These are phyloP conservation scores for Oxyruncus cristatus DNA, from an alignment of 2,113 vertebrate genomes.

Conservation along the genomic window DNA sequence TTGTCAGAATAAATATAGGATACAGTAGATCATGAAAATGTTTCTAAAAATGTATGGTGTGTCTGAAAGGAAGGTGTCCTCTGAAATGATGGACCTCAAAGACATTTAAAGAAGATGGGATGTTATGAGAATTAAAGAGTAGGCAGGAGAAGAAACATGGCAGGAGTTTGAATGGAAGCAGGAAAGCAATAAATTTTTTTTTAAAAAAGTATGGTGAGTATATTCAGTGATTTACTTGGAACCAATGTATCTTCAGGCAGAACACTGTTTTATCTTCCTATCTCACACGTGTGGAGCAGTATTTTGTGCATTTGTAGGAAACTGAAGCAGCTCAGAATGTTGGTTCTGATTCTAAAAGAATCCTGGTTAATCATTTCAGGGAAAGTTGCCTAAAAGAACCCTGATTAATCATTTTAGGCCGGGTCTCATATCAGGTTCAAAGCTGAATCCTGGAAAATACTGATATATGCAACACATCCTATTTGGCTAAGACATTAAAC, in stretches of 20 bases:
- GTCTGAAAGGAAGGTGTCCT: neutral
- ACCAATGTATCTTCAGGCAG: neutral
- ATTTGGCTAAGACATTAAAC: neutral
- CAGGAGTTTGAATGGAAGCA: neutral
- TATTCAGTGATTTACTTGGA: neutral
- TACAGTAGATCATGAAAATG: neutral
- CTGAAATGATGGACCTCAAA: neutral
- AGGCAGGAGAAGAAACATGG: neutral
- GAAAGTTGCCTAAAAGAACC: neutral
- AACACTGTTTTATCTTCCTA: rapidly evolving
- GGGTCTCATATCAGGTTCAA: neutral
- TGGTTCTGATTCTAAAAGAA: no score
- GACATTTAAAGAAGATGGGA: neutral
- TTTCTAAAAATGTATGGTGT: neutral
- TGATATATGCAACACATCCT: neutral
- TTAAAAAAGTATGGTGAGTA: rapidly evolving
- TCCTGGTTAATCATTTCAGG: no score
- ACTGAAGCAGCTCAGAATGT: neutral
- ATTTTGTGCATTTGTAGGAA: neutral
- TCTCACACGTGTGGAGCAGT: neutral
- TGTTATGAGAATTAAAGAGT: neutral
- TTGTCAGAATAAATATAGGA: neutral
- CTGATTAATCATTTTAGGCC: neutral
- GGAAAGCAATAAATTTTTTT: neutral
- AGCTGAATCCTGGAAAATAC: neutral